A percentile compares a stretch with the other conserved stretches of the same genome.
Evolutionary conservation across 2,797 vertebrate genomes (phyloP).

Genomic region (Buphagus erythrorhynchus): DNA sequence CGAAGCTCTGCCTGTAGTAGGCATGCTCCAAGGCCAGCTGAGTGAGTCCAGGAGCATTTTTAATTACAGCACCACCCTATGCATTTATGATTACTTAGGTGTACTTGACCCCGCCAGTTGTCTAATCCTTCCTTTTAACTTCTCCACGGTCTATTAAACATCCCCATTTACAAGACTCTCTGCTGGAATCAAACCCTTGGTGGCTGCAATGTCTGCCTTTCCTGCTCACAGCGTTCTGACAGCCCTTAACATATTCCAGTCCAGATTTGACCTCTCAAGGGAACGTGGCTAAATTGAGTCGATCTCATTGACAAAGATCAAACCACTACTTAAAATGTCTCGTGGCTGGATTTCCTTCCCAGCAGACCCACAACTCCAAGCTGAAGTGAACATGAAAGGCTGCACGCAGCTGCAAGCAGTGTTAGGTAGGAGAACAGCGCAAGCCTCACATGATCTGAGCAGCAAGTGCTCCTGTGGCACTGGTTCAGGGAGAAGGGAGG

Average conservation of each 20-base stretch:
- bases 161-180: constrained; percentile 47
- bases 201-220: constrained; percentile 15
- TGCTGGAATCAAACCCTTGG: constrained; percentile 45
- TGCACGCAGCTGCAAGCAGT: neutral
- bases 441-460: neutral
- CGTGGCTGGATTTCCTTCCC: constrained; percentile 41
- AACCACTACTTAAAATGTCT: constrained; percentile 52
- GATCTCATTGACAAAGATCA: constrained; percentile 44
- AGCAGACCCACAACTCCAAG: neutral
- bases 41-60: constrained; percentile 13
- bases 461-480: neutral
- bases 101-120: constrained; percentile 42
- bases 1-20: neutral
- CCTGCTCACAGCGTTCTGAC: constrained; percentile 15
- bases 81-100: constrained; percentile 44
- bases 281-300: neutral
- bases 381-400: constrained; percentile 10
- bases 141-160: constrained; percentile 66
- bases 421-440: neutral
- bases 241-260: constrained; percentile 7
- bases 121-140: constrained; percentile 70
- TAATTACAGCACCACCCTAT: constrained; percentile 43
- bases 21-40: neutral
- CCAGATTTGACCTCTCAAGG: neutral
- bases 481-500: neutral